phyloP scores from a whole-genome alignment of 2,888 invertebrate species.

The Galerucella pusilla region DNA sequence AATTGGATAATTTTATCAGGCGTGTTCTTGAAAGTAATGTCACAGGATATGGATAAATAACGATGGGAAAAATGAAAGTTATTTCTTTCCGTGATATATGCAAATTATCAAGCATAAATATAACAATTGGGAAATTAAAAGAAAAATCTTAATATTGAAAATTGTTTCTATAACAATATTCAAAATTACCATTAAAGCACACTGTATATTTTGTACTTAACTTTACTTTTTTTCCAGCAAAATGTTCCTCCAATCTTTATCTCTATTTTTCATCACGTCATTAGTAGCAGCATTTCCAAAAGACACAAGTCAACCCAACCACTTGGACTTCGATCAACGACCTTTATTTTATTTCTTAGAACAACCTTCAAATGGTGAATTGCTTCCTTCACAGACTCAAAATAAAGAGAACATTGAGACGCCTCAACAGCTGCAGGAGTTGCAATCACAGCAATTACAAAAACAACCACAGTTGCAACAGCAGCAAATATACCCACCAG shows the following conservation, averaged over 20 bases:
- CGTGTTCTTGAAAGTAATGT: conserved; percentile 13
- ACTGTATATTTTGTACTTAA: no score
- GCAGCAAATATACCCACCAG: conserved; percentile 25
- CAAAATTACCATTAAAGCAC: no score
- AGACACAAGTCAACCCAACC: neutral
- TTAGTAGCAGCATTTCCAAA: conserved; percentile 16
- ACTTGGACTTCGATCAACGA: conserved; percentile 7
- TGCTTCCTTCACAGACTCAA: conserved; percentile 20
- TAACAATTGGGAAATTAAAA: neutral
- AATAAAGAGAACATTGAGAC: conserved; percentile 23
- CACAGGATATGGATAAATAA: conserved; percentile 12
- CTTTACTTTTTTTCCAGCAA: conserved; percentile 10
- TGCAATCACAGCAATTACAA: conserved; percentile 15
- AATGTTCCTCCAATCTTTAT: conserved; percentile 13
- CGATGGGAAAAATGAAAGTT: conserved; percentile 12
- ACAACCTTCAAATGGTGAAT: conserved; percentile 11
- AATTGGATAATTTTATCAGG: conserved; percentile 8
- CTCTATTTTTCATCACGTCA: neutral
- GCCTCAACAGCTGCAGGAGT: conserved; percentile 16
- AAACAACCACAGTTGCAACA: conserved; percentile 23
- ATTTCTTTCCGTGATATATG: neutral
- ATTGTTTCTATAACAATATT: neutral
- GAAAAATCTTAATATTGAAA: neutral
- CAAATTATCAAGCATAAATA: neutral
- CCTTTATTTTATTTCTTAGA: conserved; percentile 17